These are phyloP conservation scores for Cichlasoma orientale DNA, from an alignment of 2,797 vertebrate species.

Conservation along the genomic window DNA sequence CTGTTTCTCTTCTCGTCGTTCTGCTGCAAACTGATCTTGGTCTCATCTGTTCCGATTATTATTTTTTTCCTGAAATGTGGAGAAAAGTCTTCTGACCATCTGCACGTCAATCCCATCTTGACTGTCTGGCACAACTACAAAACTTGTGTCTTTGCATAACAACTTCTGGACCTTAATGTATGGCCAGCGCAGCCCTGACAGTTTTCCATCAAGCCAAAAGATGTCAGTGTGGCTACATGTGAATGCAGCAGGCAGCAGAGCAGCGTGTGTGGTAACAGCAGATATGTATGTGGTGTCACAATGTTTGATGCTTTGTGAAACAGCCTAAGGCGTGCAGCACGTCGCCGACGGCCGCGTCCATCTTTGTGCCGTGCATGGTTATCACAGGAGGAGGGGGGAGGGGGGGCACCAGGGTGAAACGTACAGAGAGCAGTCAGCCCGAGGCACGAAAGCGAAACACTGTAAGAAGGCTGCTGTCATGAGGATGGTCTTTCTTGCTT, in stretches of 20 bases:
- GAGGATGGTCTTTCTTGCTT: background rate
- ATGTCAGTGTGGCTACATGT: constrained; percentile 62
- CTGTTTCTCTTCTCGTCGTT: background rate
- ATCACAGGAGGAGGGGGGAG: background rate
- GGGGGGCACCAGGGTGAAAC: too few species aligned
- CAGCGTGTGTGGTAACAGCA: background rate
- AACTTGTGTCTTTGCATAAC: background rate
- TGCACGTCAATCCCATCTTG: background rate
- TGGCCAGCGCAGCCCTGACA: background rate
- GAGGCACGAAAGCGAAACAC: background rate
- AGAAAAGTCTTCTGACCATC: background rate
- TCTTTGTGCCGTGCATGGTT: background rate
- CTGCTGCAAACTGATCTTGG: background rate
- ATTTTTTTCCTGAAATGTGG: background rate
- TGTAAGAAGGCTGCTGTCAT: background rate
- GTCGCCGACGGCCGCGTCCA: background rate
- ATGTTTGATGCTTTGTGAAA: constrained; percentile 29
- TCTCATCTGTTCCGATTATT: background rate
- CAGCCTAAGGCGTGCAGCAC: background rate
- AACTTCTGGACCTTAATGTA: background rate
- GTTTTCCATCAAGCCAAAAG: constrained; percentile 36
- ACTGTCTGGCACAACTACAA: background rate
- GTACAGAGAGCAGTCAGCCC: background rate
- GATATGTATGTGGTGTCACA: background rate
- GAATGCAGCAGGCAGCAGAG: background rate